Evolutionary conservation across 92 coral and sea anemone species (phyloP), one percentile per base, ranked within the genome.

Genomic region (Parazoanthus swiftii): DNA sequence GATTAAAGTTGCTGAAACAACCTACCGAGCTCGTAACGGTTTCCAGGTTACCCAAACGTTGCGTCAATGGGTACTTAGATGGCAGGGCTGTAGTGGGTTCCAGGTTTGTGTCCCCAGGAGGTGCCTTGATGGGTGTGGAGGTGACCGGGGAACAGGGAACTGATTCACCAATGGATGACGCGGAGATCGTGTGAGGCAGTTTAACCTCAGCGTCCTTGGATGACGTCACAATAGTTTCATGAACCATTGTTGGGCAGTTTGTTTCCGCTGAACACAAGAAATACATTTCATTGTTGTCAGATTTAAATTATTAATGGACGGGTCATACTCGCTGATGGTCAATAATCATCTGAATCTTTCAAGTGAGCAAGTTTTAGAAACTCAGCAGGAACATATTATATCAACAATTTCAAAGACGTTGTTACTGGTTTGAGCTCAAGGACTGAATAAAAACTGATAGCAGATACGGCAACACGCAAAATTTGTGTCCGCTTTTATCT

Each of bases 121-220:
- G 26, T 21, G 87, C 65, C 29, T 84, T 84, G 78, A 84, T 48
- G 29, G 87, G 87, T 3, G 87, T 84, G 5, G 87, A 84, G 68
- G 87, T 84, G 67, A 84, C 43, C 4, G 86, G 86, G 39, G 58
- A 10, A 14, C 26, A 79, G 13, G 14, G 36, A 29, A 21, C 21
- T 6, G 87, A 44, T 26, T 73, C 87, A 29, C 77, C 87, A 14
- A 84, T 84, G 77, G 68, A 84, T 5, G 87, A 71, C 9, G 79
- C 39, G 0, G 87, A 84, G 20, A 73, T 33, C 33, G 87, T 84
- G 75, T 72, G 36, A 14, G 87, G 44, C 26, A 84, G n/a, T 46
- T 44, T 48, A 25, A 29, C 87, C 48, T 84, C 87, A 46, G 26
- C 65, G 36, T 83, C 77, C 33, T 15, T 80, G 3, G 86, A 21